Percentiles rank a stretch among this genome's conserved stretches.
Evolutionary conservation across 2,797 vertebrate species (phyloP).

Genomic region (Notolepis coatsorum): DNA sequence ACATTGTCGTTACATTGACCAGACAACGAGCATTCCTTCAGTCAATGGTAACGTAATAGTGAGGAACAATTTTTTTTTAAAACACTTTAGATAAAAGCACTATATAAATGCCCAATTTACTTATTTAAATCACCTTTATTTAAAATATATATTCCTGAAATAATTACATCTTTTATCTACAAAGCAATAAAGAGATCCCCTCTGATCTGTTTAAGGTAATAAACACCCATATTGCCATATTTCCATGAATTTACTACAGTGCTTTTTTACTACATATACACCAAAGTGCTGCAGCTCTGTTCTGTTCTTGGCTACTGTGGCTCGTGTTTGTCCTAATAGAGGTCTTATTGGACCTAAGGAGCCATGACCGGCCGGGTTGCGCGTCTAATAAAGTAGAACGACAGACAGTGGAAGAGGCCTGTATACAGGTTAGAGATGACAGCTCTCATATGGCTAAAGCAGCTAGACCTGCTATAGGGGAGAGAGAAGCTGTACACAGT

Average conservation of each 20-base stretch:
- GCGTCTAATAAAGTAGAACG: slow-evolving; percentile 25
- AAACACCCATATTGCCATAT: too few relatives aligned
- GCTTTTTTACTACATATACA: background rate
- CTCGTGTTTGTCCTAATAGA: background rate
- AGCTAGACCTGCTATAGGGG: slow-evolving; percentile 20
- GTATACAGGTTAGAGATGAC: slow-evolving; percentile 49
- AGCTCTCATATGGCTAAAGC: slow-evolving; percentile 44
- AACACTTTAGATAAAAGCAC: too few relatives aligned
- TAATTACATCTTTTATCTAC: background rate
- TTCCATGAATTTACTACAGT: background rate
- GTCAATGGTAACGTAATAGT: too few relatives aligned
- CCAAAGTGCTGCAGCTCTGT: background rate
- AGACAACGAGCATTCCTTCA: too few relatives aligned
- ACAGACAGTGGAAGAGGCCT: slow-evolving; percentile 17
- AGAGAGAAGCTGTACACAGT: too few relatives aligned
- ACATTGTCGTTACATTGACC: too few relatives aligned
- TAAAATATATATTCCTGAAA: background rate
- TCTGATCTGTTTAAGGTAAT: background rate
- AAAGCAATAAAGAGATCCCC: background rate
- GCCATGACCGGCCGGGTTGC: background rate
- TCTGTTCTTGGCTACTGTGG: background rate
- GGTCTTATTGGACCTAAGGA: background rate
- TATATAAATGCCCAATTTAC: too few relatives aligned
- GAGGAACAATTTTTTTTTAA: too few relatives aligned
- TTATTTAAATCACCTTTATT: too few relatives aligned